Conservation (phyloP, 2,113 vertebrate genomes). For the Chaetura pelagica region DNA sequence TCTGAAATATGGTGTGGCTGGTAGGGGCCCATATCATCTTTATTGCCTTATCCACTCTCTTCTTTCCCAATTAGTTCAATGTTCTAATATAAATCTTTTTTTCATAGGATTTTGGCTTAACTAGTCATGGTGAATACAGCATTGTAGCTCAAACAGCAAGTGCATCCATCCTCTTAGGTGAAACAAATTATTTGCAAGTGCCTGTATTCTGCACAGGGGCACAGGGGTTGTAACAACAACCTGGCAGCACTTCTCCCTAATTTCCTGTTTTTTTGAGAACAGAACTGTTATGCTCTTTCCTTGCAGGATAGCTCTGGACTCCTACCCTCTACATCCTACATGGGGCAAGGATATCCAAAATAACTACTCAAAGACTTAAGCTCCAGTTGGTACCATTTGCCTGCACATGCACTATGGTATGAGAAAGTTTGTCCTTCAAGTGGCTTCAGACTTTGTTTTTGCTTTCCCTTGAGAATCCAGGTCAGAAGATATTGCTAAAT, state of each 20-base stretch:
- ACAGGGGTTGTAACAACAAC: neutral
- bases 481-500: neutral
- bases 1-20: neutral
- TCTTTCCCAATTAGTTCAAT: neutral
- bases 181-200: neutral
- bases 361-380: neutral
- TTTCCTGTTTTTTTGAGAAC: neutral
- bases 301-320: neutral
- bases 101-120: neutral
- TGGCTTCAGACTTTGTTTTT: neutral
- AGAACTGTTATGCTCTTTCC: neutral
- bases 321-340: neutral
- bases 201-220: neutral
- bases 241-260: neutral
- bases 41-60: neutral
- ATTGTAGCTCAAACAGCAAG: neutral
- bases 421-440: neutral
- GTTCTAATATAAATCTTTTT: neutral
- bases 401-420: fast-evolving
- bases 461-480: neutral
- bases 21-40: neutral
- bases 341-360: neutral
- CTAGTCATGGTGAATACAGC: neutral
- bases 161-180: neutral
- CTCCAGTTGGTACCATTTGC: neutral